Evolutionary conservation across 2,113 vertebrate species (phyloP), one percentile per base, ranked within the genome.

Genomic region (Microtus pennsylvanicus): DNA sequence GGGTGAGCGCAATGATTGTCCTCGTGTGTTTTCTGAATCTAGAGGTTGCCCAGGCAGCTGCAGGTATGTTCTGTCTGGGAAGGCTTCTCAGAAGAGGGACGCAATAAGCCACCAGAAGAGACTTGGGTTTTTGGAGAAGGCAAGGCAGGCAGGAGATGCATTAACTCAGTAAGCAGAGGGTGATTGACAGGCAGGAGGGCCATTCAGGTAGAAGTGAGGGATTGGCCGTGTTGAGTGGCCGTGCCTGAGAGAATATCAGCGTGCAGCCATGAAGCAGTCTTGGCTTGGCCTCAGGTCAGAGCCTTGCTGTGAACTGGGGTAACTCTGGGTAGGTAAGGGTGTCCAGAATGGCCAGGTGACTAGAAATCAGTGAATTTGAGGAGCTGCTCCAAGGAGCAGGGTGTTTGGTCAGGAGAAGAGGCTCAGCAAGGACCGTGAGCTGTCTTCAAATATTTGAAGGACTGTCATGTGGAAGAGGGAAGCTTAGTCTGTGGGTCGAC

Each of bases 401-500:
- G 22, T 97, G 81, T 96, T 96, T 97, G 94, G 97, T 92, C 81
- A 92, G 95, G 94, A 97, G 94, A 92, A 94, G 95, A 94, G 80
- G 61, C 92, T 95, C 92, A 83, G 96, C 88, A 1, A 97, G 97
- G 94, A 75, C 85, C 0, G 61, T 72, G 14, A 90, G 95, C 97
- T 95, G 95, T 95, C 97, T 89, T 97, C 94, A 97, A 92, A 96
- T 97, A 96, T 97, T 95, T 98, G 97, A 95, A 97, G 94, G 97
- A 94, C 97, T 92, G 81, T 96, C 88, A 86, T 87, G 94, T 78
- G 94, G 82, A 91, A 94, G 94, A 97, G 28, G 75, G 77, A 96
- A 87, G 55, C 95, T 96, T 87, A 74, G 77, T 91, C 67, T 87
- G 76, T 83, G 63, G 83, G 91, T 83, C 1, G 1, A 24, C 3